Conservation (phyloP, 2,113 vertebrate genomes). For the Thalassarche chlororhynchos region DNA sequence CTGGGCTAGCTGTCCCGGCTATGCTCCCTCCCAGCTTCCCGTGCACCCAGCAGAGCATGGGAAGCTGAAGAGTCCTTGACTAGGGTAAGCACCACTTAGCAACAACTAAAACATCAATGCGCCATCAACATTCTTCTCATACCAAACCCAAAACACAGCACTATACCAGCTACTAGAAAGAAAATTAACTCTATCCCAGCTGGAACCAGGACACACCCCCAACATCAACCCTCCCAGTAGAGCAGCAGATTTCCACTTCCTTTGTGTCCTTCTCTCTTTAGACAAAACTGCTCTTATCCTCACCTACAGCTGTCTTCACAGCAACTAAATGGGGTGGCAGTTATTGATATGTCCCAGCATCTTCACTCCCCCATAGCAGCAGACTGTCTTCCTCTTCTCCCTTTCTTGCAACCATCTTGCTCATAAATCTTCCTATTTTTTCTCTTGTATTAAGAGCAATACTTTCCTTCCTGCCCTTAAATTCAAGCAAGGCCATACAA, state of each 20-base stretch:
- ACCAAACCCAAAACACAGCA: no score
- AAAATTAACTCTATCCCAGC: no score
- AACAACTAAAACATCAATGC: no score
- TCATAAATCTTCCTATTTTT: background rate
- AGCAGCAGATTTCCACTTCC: background rate
- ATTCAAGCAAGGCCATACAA: background rate
- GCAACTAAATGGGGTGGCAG: background rate
- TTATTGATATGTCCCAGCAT: background rate
- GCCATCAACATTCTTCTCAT: no score
- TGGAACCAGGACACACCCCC: no score
- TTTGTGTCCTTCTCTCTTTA: background rate
- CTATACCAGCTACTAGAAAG: no score
- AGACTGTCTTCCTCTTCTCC: background rate
- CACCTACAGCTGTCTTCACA: background rate
- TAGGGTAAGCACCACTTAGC: no score
- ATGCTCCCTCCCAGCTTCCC: no score
- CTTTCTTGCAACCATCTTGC: background rate
- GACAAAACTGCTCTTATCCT: background rate
- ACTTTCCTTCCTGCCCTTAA: background rate
- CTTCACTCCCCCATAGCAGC: background rate
- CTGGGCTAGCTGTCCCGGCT: no score
- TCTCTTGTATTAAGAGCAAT: background rate
- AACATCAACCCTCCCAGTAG: background rate
- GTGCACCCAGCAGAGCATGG: no score
- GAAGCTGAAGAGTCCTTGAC: no score